phyloP scores from a whole-genome alignment of 2,888 invertebrate species.

The Cataglyphis rosenhaueri region DNA sequence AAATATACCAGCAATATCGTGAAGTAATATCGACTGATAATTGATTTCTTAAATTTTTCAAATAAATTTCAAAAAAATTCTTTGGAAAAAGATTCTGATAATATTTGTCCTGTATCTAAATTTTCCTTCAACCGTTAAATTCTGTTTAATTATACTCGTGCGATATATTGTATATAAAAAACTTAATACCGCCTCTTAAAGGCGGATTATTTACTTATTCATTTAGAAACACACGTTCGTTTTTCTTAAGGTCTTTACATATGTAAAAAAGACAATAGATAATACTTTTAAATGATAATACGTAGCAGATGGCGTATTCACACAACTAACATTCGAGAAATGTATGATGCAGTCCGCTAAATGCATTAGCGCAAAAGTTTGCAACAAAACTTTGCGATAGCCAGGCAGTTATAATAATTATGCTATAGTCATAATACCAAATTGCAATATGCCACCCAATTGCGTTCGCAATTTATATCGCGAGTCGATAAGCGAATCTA shows the following conservation, averaged over 20 bases:
- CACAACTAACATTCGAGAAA: slow-evolving; percentile 23
- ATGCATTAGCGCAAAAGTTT: slow-evolving; percentile 18
- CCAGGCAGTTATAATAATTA: slow-evolving; percentile 12
- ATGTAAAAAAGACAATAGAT: background rate
- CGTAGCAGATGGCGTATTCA: slow-evolving; percentile 57
- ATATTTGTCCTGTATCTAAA: background rate
- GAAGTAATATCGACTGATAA: background rate
- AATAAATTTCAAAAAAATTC: background rate
- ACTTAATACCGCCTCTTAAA: slow-evolving; percentile 14
- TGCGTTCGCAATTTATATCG: background rate
- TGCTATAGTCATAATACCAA: slow-evolving; percentile 8
- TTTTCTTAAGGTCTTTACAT: background rate
- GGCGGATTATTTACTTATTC: slow-evolving; percentile 42
- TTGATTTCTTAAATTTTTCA: background rate
- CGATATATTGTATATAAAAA: background rate
- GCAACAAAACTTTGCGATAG: slow-evolving; percentile 22
- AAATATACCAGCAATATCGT: background rate
- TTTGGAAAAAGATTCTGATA: background rate
- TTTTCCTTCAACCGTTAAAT: background rate
- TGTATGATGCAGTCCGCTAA: slow-evolving; percentile 7
- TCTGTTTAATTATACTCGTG: background rate
- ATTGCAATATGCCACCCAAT: background rate
- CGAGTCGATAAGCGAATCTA: background rate
- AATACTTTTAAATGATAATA: background rate
- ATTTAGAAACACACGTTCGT: background rate